These are phyloP conservation scores for Amiota communis DNA, from an alignment of 2,888 invertebrate genomes.

Conservation along the genomic window DNA sequence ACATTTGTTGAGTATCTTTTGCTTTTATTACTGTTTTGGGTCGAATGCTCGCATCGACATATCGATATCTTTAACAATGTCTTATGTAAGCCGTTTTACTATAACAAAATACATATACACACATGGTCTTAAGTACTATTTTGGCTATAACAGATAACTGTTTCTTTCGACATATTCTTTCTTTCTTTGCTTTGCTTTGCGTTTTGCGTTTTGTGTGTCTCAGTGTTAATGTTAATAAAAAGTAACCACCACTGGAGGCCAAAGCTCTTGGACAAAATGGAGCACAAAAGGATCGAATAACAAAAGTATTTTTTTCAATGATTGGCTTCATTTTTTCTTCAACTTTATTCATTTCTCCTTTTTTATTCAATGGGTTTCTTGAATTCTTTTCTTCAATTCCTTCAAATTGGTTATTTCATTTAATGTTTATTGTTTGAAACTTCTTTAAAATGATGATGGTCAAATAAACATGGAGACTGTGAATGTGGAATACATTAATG, in stretches of 20 bases:
- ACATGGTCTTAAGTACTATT: slow-evolving; percentile 26
- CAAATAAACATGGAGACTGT: no score
- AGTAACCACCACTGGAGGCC: neutral
- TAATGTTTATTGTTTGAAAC: no score
- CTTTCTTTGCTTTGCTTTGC: slow-evolving; percentile 1
- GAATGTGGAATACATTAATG: no score
- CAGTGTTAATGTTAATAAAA: slow-evolving; percentile 27
- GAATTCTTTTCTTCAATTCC: no score
- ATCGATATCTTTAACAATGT: no score
- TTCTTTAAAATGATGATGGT: no score
- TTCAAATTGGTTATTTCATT: no score
- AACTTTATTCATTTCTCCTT: neutral
- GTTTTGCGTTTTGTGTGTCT: neutral
- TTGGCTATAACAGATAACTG: slow-evolving; percentile 22
- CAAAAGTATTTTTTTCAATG: neutral
- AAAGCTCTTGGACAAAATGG: no score
- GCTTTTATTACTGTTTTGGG: slow-evolving; percentile 21
- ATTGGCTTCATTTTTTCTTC: neutral
- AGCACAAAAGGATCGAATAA: neutral
- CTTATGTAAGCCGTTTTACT: neutral
- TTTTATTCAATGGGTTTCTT: no score
- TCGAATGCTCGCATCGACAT: neutral
- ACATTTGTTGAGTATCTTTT: slow-evolving; percentile 6
- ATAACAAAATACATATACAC: neutral
- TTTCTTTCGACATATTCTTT: neutral